Percentiles rank a stretch among this genome's conserved stretches.
Conservation (phyloP, 1,140 invertebrate genomes). For the Linepithema humile region DNA sequence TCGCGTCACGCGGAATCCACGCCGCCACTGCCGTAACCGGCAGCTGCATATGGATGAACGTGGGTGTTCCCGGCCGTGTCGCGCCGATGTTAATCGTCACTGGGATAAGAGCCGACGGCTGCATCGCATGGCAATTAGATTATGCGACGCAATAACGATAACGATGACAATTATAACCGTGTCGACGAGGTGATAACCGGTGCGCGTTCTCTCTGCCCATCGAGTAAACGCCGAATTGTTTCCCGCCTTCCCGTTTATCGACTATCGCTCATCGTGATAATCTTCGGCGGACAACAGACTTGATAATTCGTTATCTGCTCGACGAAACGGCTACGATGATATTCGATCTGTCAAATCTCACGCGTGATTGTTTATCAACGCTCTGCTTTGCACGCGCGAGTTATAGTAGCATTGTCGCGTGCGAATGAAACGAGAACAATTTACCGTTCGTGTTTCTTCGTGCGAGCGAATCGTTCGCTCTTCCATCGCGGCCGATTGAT, state of each 20-base stretch:
- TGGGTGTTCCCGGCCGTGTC: conserved; percentile 13
- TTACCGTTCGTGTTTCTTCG: not conserved
- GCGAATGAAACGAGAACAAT: conserved; percentile 13
- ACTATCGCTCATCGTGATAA: conserved; percentile 32
- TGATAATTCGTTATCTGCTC: conserved; percentile 6
- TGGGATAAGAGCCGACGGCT: conserved; percentile 71
- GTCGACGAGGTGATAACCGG: conserved; percentile 57
- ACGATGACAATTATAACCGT: conserved; percentile 71
- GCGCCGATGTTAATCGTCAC: conserved; percentile 67
- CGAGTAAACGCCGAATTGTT: conserved; percentile 18
- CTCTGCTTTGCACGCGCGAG: not conserved
- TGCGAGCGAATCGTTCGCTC: conserved; percentile 3
- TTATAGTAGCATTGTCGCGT: not conserved
- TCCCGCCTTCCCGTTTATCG: conserved; percentile 30
- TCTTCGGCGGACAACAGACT: conserved; percentile 30
- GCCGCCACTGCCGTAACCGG: conserved; percentile 3
- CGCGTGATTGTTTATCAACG: conserved; percentile 20
- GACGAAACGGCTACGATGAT: not conserved
- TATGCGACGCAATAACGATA: conserved; percentile 68
- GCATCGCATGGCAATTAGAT: conserved; percentile 70
- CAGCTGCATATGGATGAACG: conserved; percentile 44
- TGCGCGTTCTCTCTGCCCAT: not conserved
- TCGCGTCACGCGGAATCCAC: conserved; percentile 24
- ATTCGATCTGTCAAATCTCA: not conserved
- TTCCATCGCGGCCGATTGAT: conserved; percentile 19